Evolutionary conservation across 1,140 invertebrate genomes (phyloP).

Genomic region (Leptinotarsa texana): DNA sequence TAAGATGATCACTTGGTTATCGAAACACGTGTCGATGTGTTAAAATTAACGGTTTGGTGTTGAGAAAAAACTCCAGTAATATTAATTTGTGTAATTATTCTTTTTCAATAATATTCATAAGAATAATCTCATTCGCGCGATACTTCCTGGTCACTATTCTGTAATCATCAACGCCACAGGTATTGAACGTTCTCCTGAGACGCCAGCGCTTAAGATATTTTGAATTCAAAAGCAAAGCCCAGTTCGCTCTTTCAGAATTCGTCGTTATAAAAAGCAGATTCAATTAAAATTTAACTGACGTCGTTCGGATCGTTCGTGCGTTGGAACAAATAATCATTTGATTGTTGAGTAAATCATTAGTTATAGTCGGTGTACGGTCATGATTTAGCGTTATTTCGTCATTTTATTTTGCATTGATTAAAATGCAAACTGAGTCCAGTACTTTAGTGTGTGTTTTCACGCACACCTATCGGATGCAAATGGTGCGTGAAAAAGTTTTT

Average conservation of each 20-base stretch:
- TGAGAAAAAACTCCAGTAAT: no score
- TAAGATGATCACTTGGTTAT: no score
- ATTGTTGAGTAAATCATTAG: conserved; percentile 20
- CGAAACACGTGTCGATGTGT: no score
- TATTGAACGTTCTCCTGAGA: background rate
- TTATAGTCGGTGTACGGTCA: background rate
- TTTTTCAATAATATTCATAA: no score
- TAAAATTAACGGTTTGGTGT: no score
- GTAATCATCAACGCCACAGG: background rate
- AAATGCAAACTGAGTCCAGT: conserved; percentile 11
- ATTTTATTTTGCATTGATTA: conserved; percentile 12
- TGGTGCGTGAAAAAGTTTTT: conserved; percentile 15
- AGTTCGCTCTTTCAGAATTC: conserved; percentile 6
- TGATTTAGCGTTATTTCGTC: background rate
- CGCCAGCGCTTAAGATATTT: background rate
- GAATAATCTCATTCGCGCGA: no score
- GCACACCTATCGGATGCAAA: conserved; percentile 7
- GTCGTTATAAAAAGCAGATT: conserved; percentile 7
- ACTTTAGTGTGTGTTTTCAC: conserved; percentile 14
- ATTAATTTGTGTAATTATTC: no score
- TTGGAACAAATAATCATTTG: background rate
- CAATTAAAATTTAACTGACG: conserved; percentile 22
- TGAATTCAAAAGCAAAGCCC: background rate
- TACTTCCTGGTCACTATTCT: no score
- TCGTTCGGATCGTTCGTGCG: background rate